phyloP scores from a whole-genome alignment of 2,888 invertebrate species.

The Beris morrisii region DNA sequence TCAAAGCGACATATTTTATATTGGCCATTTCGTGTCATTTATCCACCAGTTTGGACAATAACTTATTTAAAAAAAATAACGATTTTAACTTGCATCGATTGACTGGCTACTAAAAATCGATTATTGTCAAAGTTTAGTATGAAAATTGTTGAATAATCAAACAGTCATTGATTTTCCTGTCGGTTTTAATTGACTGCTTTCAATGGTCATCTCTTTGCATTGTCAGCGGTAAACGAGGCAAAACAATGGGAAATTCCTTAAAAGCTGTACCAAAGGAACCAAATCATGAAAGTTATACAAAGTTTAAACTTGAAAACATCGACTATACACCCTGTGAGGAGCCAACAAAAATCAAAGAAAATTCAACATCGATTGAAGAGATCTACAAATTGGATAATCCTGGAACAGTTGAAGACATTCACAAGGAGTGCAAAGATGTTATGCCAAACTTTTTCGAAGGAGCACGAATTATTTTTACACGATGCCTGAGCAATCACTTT shows the following conservation, averaged over 20 bases:
- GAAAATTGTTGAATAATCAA: too few relatives aligned
- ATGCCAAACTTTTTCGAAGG: conserved; percentile 32
- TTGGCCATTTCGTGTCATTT: too few relatives aligned
- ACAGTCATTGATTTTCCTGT: too few relatives aligned
- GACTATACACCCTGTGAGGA: conserved; percentile 3
- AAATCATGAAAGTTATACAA: conserved; percentile 20
- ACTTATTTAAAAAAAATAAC: too few relatives aligned
- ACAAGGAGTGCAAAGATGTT: conserved; percentile 34
- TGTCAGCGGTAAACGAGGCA: background rate
- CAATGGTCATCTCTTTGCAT: too few relatives aligned
- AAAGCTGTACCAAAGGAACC: conserved; percentile 11
- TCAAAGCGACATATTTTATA: too few relatives aligned
- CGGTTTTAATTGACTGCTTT: too few relatives aligned
- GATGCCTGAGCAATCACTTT: conserved; percentile 33
- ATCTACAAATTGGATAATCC: conserved; percentile 31
- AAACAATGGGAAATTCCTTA: conserved; percentile 26
- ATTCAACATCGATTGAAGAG: conserved; percentile 4
- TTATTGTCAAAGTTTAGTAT: too few relatives aligned
- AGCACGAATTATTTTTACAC: conserved; percentile 23
- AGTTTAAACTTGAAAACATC: conserved; percentile 23
- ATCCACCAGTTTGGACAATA: too few relatives aligned
- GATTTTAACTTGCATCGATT: too few relatives aligned
- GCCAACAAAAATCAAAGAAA: background rate
- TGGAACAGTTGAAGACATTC: conserved; percentile 34
- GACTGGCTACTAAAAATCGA: too few relatives aligned